phyloP scores from a whole-genome alignment of 30 jellyfish, hydroid and myxozoan genomes.

The Sanderia malayensis region DNA sequence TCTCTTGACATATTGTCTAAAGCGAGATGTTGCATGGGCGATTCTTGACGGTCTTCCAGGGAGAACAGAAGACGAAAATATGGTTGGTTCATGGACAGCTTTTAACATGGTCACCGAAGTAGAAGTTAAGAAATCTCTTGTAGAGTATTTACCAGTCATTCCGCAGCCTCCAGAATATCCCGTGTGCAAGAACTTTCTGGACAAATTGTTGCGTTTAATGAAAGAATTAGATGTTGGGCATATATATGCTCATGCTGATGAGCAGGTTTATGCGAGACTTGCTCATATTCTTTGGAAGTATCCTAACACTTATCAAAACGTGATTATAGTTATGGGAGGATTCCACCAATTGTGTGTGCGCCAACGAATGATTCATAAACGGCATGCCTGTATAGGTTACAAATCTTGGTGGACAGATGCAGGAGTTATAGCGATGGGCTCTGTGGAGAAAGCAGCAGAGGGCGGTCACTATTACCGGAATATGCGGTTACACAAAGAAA shows the following conservation, averaged over 20 bases:
- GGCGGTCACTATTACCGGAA: constrained; percentile 38
- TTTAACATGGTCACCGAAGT: constrained; percentile 16
- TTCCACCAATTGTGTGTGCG: constrained; percentile 27
- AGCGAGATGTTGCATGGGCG: constrained; percentile 47
- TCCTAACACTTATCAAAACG: constrained; percentile 14
- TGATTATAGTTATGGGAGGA: constrained; percentile 38
- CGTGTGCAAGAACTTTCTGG: constrained; percentile 34
- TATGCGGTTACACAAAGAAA: constrained; percentile 57
- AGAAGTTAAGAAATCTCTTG: constrained; percentile 20
- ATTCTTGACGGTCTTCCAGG: constrained; percentile 26
- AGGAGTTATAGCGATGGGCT: constrained; percentile 41
- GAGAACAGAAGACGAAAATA: constrained; percentile 4
- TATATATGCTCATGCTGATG: constrained; percentile 54
- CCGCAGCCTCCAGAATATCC: constrained; percentile 42
- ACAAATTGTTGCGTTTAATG: constrained; percentile 25
- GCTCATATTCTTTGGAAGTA: constrained; percentile 42
- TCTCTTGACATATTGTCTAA: constrained; percentile 7
- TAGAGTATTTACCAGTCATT: constrained; percentile 52
- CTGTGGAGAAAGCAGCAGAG: constrained; percentile 39
- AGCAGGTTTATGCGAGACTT: constrained; percentile 49
- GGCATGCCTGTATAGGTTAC: constrained; percentile 40
- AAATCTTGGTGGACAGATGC: constrained; percentile 54
- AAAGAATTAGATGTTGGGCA: constrained; percentile 33
- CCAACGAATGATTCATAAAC: constrained; percentile 12
- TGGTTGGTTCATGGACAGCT: constrained; percentile 33